Percentiles rank a stretch among this genome's conserved stretches.
Evolutionary conservation across 92 coral and sea anemone genomes (phyloP).

Genomic region (Montipora capitata): DNA sequence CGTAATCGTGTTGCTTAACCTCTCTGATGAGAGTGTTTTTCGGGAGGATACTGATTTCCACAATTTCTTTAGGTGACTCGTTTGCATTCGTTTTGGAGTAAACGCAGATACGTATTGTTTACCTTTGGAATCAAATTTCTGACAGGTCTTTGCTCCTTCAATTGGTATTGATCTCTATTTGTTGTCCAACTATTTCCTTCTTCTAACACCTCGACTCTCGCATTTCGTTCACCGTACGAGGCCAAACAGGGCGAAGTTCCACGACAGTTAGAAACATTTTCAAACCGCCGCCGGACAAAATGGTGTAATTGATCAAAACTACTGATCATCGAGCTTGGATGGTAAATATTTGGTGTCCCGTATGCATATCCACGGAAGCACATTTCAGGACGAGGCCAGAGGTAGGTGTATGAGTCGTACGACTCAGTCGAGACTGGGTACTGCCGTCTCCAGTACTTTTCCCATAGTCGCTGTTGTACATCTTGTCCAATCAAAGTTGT

Average conservation of each 20-base stretch:
- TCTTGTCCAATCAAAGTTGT: conserved; percentile 53
- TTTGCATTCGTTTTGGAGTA: not conserved
- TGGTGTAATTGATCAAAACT: not conserved
- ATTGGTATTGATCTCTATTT: not conserved
- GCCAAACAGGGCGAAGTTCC: not conserved
- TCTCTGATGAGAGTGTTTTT: no score
- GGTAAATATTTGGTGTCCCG: not conserved
- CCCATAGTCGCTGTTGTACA: conserved; percentile 46
- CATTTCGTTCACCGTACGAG: not conserved
- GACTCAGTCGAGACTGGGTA: not conserved
- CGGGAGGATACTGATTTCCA: not conserved
- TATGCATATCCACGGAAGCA: conserved; percentile 13
- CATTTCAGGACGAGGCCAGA: conserved; percentile 23
- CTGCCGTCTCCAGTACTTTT: conserved; percentile 24
- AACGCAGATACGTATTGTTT: not conserved
- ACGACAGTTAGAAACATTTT: not conserved
- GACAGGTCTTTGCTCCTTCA: not conserved
- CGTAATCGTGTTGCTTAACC: no score
- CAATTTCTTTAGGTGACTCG: not conserved
- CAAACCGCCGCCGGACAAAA: not conserved
- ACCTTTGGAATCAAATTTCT: not conserved
- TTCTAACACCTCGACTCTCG: not conserved
- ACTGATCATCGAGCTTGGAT: not conserved
- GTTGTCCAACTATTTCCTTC: conserved; percentile 1
- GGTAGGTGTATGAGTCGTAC: not conserved